phyloP scores from a whole-genome alignment of 2,797 vertebrate species.

The Octomys mimax region DNA sequence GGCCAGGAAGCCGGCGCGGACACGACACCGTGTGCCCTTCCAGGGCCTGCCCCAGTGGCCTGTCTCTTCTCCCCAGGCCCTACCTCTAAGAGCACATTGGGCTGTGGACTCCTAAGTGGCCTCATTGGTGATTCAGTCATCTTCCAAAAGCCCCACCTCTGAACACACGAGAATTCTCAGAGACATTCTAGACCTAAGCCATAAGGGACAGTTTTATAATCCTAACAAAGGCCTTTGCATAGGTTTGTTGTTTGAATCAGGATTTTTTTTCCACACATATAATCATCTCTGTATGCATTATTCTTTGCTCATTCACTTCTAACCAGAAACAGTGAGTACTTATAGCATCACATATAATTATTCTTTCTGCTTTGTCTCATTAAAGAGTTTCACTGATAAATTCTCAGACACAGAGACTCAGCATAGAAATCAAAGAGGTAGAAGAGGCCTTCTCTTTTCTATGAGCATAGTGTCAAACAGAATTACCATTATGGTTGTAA shows the following conservation, averaged over 20 bases:
- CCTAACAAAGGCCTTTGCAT: background rate
- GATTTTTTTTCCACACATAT: slow-evolving; percentile 1
- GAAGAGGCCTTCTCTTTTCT: background rate
- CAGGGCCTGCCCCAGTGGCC: background rate
- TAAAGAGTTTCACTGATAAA: background rate
- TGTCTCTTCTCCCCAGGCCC: background rate
- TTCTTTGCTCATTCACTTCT: background rate
- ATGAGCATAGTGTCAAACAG: background rate
- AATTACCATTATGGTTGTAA: slow-evolving; percentile 42
- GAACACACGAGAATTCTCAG: background rate
- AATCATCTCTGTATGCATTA: background rate
- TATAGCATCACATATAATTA: background rate
- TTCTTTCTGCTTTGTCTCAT: slow-evolving; percentile 42
- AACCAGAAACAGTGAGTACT: slow-evolving; percentile 1
- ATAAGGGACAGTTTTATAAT: background rate
- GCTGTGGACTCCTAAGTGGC: background rate
- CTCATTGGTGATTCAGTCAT: background rate
- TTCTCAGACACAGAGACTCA: slow-evolving; percentile 17
- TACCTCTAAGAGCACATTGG: background rate
- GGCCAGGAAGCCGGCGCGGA: background rate
- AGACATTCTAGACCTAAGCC: background rate
- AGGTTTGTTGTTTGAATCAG: slow-evolving; percentile 39
- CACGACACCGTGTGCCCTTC: background rate
- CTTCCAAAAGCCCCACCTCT: background rate
- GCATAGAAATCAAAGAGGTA: background rate